Evolutionary conservation across 2,797 vertebrate genomes (phyloP).

Genomic region (Sebastes minor): DNA sequence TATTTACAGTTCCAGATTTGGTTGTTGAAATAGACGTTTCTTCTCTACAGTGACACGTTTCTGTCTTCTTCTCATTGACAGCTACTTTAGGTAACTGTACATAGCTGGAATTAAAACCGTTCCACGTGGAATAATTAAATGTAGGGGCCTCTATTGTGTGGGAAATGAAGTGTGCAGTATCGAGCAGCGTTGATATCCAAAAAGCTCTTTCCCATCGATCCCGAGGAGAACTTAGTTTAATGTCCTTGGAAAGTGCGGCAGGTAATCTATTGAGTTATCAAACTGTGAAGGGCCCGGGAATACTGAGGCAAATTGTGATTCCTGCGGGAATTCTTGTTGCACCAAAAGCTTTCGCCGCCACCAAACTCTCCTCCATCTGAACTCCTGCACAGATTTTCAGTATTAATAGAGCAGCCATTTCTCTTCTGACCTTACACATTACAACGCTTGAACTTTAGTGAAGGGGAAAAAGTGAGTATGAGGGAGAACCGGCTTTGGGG

Average conservation of each 20-base stretch:
- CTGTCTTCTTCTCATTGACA: constrained; percentile 27
- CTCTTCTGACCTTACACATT: constrained; percentile 59
- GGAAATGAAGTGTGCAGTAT: constrained; percentile 82
- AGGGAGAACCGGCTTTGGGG: constrained; percentile 39
- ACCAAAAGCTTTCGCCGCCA: constrained; percentile 37
- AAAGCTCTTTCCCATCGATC: constrained; percentile 79
- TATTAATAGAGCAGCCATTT: constrained; percentile 61
- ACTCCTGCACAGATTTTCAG: constrained; percentile 42
- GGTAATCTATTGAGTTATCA: constrained; percentile 85
- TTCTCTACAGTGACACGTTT: not conserved
- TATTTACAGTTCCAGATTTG: not conserved
- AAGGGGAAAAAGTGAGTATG: constrained; percentile 35
- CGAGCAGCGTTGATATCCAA: constrained; percentile 74
- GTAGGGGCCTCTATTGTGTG: constrained; percentile 53
- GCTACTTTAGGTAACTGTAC: constrained; percentile 44
- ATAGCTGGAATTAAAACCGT: constrained; percentile 65
- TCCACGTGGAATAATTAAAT: constrained; percentile 76
- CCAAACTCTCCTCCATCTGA: constrained; percentile 44
- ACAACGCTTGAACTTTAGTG: constrained; percentile 55
- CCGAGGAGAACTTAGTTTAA: constrained; percentile 77
- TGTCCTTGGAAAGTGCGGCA: constrained; percentile 81
- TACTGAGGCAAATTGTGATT: constrained; percentile 70
- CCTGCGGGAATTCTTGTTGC: constrained; percentile 63
- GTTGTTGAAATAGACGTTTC: constrained; percentile 1
- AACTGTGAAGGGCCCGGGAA: constrained; percentile 76